These are phyloP conservation scores for Myocastor coypus DNA, from an alignment of 2,113 vertebrate genomes.

Conservation along the genomic window DNA sequence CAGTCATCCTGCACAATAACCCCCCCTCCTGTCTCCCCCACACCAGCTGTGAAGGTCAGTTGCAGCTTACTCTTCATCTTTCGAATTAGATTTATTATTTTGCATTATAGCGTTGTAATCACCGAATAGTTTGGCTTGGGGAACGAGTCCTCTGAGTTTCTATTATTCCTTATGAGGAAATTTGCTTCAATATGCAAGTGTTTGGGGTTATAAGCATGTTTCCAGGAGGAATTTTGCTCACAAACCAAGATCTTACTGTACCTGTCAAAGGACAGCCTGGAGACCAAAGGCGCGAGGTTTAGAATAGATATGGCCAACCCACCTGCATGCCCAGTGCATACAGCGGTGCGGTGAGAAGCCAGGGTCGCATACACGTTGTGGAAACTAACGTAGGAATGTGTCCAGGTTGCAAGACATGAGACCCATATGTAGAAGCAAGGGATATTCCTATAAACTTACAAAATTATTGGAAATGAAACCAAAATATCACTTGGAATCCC, in stretches of 20 bases:
- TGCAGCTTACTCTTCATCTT: too few species aligned
- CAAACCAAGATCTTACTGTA: background rate
- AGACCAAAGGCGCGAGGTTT: background rate
- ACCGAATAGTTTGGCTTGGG: background rate
- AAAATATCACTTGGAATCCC: background rate
- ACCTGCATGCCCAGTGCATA: background rate
- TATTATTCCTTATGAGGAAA: background rate
- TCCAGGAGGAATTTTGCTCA: background rate
- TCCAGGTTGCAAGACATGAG: background rate
- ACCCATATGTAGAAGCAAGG: background rate
- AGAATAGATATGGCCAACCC: background rate
- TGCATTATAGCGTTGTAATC: background rate
- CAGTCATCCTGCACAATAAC: rapidly evolving
- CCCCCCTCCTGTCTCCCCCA: background rate
- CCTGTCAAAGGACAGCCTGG: background rate
- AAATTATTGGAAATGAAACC: background rate
- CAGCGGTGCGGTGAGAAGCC: background rate
- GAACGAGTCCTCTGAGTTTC: background rate
- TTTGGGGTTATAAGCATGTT: background rate
- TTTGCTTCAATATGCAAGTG: background rate
- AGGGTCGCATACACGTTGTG: background rate
- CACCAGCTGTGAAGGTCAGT: background rate
- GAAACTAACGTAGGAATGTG: background rate
- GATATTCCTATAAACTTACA: background rate
- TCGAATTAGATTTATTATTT: background rate